Percentiles rank a stretch among this genome's conserved stretches.
phyloP scores from a whole-genome alignment of 2,797 vertebrate species.

The Anolis apletophallus region DNA sequence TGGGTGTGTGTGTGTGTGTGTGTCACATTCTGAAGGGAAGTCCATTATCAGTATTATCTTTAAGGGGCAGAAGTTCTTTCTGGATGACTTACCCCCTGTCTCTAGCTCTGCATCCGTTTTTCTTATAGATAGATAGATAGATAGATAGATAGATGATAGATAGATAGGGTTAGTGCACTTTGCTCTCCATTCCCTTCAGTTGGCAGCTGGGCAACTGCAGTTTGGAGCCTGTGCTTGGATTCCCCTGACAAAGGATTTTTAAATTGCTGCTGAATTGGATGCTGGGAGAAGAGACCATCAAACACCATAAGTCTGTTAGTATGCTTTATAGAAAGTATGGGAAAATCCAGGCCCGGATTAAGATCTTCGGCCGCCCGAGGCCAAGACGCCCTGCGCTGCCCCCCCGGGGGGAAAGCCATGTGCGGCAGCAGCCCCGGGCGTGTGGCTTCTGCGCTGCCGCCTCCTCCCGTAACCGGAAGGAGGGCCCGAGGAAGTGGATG shows the following conservation, averaged over 20 bases:
- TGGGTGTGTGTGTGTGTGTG: neutral
- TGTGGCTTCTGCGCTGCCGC: no score
- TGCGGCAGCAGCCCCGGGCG: no score
- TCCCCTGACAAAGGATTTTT: neutral
- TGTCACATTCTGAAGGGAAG: neutral
- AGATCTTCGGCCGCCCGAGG: no score
- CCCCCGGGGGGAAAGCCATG: no score
- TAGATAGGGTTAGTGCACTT: neutral
- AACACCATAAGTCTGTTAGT: neutral
- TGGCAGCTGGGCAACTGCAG: neutral
- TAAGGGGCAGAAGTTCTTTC: neutral
- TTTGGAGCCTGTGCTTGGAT: neutral
- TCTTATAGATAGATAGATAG: no score
- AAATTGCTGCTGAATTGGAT: neutral
- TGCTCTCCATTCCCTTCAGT: neutral
- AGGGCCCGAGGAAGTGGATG: no score
- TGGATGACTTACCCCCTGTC: neutral
- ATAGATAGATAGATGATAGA: no score
- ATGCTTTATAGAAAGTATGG: neutral
- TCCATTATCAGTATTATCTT: neutral
- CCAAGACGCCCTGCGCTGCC: no score
- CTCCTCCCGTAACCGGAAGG: no score
- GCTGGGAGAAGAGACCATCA: neutral
- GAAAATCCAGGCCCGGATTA: no score
- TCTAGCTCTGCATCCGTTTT: neutral